Base-by-base conservation (phyloP, 2,888 invertebrate genomes). In the Nomada ferruginata region DNA sequence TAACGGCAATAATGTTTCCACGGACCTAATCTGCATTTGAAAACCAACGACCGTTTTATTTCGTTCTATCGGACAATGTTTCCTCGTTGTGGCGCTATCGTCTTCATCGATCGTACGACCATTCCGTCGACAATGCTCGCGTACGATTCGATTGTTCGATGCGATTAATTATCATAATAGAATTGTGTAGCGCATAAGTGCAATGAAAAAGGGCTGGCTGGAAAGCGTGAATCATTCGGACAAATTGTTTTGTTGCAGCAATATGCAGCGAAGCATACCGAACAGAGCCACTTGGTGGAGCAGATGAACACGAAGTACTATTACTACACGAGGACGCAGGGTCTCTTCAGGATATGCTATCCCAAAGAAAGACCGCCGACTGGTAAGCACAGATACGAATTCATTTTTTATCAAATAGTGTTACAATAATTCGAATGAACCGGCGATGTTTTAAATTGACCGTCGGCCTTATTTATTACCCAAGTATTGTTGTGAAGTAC, bases 291-390 rank as follows among this genome's bases (percentile, higher is more conserved):
- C 53, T 94, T 97, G 88, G 94, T 97, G 90, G 97, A 97, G 91
- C 96, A 96, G 91, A 95, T 98, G 94, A 98, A 97, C 94, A 95
- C 95, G 65, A 98, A 98, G 94, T 98, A 97, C 93, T 97, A 96
- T 93, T 98, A 97, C 94, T 98, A 96, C 94, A 97, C 98, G 83
- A 96, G 99, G 94, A 98, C 98, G 93, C 96, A 98, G 93, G 99
- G 99, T 86, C 95, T 99, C 75, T 98, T 98, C 95, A 96, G 98
- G 94, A 96, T 97, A 94, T 99, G 98, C 94, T 99, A 98, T 94
- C 98, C 98, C 55, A 98, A 98, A 94, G 97, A 98, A 91, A 95
- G 97, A 83, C 98, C 98, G 82, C 97, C 97, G 65, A 95, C 96
- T 93, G 97, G 97, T 97, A 94, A 95, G 94, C 85, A 23, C 47